A percentile compares a stretch with the other conserved stretches of the same genome.
Evolutionary conservation across 2,888 invertebrate species (phyloP).

Genomic region (Barypeithes pellucidus): DNA sequence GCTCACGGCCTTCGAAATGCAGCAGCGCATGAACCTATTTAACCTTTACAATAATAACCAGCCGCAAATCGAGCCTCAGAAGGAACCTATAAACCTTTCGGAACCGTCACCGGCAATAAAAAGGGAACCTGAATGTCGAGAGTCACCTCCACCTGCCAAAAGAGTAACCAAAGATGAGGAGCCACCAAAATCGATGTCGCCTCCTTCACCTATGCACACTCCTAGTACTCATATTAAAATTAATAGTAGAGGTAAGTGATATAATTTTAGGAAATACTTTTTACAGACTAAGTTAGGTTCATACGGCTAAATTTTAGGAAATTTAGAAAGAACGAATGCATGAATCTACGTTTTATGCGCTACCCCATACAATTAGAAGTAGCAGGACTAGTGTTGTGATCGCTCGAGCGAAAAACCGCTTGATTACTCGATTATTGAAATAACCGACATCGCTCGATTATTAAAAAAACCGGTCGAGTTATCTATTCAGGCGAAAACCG

Average conservation of each 20-base stretch:
- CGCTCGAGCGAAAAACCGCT: too few species aligned
- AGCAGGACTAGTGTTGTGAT: too few species aligned
- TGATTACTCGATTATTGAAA: too few species aligned
- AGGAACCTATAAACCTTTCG: slow-evolving; percentile 89
- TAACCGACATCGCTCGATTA: too few species aligned
- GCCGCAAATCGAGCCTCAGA: slow-evolving; percentile 72
- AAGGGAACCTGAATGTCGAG: slow-evolving; percentile 72
- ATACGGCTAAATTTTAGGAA: too few species aligned
- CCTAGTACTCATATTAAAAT: slow-evolving; percentile 85
- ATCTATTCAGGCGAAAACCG: too few species aligned
- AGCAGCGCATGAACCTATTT: slow-evolving; percentile 86
- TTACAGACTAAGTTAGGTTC: too few species aligned
- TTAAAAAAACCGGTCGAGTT: too few species aligned
- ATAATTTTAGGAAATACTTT: too few species aligned
- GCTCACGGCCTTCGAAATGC: slow-evolving; percentile 83
- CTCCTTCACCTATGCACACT: slow-evolving; percentile 56
- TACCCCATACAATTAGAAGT: too few species aligned
- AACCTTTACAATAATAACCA: slow-evolving; percentile 82
- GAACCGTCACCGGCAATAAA: slow-evolving; percentile 71
- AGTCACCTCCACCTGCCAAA: slow-evolving; percentile 78
- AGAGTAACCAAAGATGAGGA: slow-evolving; percentile 70
- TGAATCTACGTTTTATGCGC: too few species aligned
- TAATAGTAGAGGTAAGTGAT: slow-evolving; percentile 87
- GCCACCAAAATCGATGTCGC: slow-evolving; percentile 67
- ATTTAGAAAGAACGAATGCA: too few species aligned